Evolutionary conservation across 2,888 invertebrate species (phyloP), one percentile per base, ranked within the genome.

Genomic region (Tanytarsus gracilentus): DNA sequence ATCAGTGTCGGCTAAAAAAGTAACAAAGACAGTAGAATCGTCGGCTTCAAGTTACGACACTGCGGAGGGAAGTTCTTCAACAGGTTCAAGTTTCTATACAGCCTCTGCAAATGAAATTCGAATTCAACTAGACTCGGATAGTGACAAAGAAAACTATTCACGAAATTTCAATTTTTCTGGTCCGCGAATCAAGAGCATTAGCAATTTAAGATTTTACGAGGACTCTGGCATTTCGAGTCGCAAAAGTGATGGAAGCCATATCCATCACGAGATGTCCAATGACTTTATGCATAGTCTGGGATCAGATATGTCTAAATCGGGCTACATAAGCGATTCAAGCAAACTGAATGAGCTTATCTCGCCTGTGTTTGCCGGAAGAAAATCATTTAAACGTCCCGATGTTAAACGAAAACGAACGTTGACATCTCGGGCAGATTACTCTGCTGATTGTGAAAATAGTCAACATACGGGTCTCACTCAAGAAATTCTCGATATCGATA

Each of bases 401-500:
- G 77, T 80, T 67, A 82, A 82, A 67, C 76, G 82, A 52, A 82
- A 82, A 66, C 75, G 81, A 62, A 78, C 79, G 68, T 66, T 80
- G 50, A 67, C 69, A 8, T 70, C 70, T 66, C 70, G 70, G 9
- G 69, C 69, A 11, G 72, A 72, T 61, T 69, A 68, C 48, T 66
- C 67, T 56, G 71, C 71, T 36, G 78, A 77, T 30, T 72, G 73
- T 27, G 77, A 76, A 36, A 72, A 72, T 27, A 76, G 76, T 27
- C 76, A 77, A 61, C 78, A 77, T 66, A 83, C 84, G 44, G 85
- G 86, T 0, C 74, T 85, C 2, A 86, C 86, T 2, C 83, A 84
- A 66, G 86, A 86, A 69, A 84, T 85, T 36, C 78, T 80, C n/a
- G 77, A 81, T 0, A 69, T 85, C 62, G 85, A 84, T 64, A 77